Evolutionary conservation across 2,888 invertebrate species (phyloP).

Genomic region (Cylindroiulus punctatus): DNA sequence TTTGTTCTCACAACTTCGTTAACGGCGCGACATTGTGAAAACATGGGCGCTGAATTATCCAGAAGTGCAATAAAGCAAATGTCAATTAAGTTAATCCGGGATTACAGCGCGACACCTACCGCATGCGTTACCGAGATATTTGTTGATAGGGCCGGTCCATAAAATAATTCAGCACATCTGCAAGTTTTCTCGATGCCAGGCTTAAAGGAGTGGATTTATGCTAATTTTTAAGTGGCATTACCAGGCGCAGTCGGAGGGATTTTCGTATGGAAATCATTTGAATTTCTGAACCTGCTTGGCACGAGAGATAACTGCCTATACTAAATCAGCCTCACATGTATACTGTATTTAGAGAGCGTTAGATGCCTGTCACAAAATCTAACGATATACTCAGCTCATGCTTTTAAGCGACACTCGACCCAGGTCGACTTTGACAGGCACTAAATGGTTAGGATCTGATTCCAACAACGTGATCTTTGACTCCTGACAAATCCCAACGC

Average conservation of each 20-base stretch:
- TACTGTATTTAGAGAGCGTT: not conserved
- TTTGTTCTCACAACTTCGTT: too few species aligned
- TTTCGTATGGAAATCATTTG: not conserved
- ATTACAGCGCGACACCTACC: not conserved
- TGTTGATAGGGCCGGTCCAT: not conserved
- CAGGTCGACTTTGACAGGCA: constrained; percentile 14
- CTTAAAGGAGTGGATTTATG: not conserved
- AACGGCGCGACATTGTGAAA: too few species aligned
- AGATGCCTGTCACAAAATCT: not conserved
- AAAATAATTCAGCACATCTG: not conserved
- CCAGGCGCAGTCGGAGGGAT: not conserved
- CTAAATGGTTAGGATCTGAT: not conserved
- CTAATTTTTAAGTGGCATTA: not conserved
- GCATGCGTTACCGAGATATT: not conserved
- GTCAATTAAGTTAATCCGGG: too few species aligned
- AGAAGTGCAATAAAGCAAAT: too few species aligned
- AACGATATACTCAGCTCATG: not conserved
- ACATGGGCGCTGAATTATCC: too few species aligned
- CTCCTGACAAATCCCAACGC: not conserved
- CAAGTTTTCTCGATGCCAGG: not conserved
- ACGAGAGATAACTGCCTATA: not conserved
- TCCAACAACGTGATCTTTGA: not conserved
- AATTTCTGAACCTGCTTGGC: not conserved
- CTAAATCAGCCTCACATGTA: not conserved
- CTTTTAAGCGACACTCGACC: not conserved